phyloP scores from a whole-genome alignment of 2,888 invertebrate species.

The Embidobia sp. region DNA sequence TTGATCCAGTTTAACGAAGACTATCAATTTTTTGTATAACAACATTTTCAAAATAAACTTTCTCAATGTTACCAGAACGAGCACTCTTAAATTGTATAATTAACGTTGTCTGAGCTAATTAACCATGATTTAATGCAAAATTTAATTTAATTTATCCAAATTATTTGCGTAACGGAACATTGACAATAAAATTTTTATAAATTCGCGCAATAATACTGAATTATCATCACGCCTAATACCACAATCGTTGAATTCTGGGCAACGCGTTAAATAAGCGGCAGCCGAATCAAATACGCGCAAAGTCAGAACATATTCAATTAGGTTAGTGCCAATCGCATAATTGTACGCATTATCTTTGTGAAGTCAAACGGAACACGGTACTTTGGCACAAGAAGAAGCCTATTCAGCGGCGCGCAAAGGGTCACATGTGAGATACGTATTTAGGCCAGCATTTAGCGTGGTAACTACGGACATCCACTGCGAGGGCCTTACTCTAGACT shows the following conservation, averaged over 20 bases:
- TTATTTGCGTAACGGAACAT: background rate
- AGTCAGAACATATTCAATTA: constrained; percentile 16
- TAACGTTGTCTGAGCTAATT: too few relatives aligned
- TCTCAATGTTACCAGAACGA: too few relatives aligned
- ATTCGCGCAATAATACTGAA: too few relatives aligned
- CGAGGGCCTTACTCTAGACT: constrained; percentile 76
- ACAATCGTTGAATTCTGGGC: too few relatives aligned
- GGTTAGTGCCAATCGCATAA: constrained; percentile 30
- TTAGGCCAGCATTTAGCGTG: constrained; percentile 76
- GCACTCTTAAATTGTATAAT: too few relatives aligned
- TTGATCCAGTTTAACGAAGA: too few relatives aligned
- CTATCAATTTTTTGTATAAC: too few relatives aligned
- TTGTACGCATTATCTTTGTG: constrained; percentile 37
- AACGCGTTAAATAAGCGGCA: background rate
- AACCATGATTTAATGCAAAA: too few relatives aligned
- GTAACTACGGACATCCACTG: constrained; percentile 75
- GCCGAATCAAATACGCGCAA: background rate
- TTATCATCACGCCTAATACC: too few relatives aligned
- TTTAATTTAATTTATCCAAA: too few relatives aligned
- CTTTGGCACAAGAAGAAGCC: constrained; percentile 49
- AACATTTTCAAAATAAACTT: too few relatives aligned
- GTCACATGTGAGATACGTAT: constrained; percentile 72
- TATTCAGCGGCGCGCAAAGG: constrained; percentile 45
- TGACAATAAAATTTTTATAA: too few relatives aligned
- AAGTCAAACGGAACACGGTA: constrained; percentile 46